Conservation (phyloP, 2,888 invertebrate species). For the Sarcophaga carnaria region DNA sequence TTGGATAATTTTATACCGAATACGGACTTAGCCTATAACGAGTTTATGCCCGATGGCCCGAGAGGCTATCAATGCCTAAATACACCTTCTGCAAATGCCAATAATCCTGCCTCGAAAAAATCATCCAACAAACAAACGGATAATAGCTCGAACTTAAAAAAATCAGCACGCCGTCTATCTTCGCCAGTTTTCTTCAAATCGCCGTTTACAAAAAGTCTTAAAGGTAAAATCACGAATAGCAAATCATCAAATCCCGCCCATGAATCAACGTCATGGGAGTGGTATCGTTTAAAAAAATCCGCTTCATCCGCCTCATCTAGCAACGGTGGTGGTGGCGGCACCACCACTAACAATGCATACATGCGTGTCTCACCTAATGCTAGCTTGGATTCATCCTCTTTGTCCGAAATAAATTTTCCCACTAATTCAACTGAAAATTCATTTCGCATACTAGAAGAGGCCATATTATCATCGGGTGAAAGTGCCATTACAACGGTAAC, state of each 20-base stretch:
- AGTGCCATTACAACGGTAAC: conserved; percentile 64
- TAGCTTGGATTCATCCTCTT: conserved; percentile 76
- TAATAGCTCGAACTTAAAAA: conserved; percentile 66
- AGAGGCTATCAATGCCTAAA: conserved; percentile 78
- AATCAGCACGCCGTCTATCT: conserved; percentile 82
- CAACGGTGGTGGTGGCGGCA: conserved; percentile 39
- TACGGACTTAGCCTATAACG: conserved; percentile 81
- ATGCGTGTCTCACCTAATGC: conserved; percentile 66
- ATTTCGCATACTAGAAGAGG: conserved; percentile 79
- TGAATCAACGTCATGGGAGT: conserved; percentile 82
- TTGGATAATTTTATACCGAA: conserved; percentile 83
- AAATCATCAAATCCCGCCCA: conserved; percentile 76
- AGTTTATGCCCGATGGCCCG: conserved; percentile 81
- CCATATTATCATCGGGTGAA: conserved; percentile 75
- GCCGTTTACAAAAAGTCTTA: conserved; percentile 83
- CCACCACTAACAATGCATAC: conserved; percentile 44
- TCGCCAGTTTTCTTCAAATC: conserved; percentile 85
- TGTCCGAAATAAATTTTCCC: conserved; percentile 78
- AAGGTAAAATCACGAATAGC: conserved; percentile 71
- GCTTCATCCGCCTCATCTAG: conserved; percentile 58
- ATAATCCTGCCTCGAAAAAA: conserved; percentile 68
- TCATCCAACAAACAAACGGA: conserved; percentile 35
- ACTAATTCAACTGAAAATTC: conserved; percentile 78
- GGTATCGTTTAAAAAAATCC: conserved; percentile 80
- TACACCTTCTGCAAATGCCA: conserved; percentile 70